Base-by-base conservation (phyloP, 2,888 invertebrate genomes). In the Hofmannophila pseudospretella region DNA sequence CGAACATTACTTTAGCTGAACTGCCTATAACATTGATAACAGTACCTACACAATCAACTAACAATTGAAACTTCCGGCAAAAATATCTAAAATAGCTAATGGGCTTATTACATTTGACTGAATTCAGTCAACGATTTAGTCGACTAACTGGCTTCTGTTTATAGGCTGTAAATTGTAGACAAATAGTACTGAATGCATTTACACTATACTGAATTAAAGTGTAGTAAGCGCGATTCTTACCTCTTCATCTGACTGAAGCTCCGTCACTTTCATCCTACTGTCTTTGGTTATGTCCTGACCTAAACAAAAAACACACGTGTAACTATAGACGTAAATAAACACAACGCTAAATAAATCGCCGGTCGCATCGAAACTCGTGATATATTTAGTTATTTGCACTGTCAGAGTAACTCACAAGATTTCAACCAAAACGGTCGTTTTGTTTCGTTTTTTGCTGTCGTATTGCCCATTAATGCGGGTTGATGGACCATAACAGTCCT, bases 221-320 rank as follows among this genome's bases (percentile, higher is more conserved):
- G n/a, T n/a, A n/a, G n/a, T n/a, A n/a, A n/a, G n/a, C n/a, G n/a
- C n/a, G n/a, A n/a, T n/a, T 11, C 61, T 63, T 51, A 88, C 88
- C 78, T 87, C 88, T 45, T 87, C 86, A 50, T 84, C 86, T 2
- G 81, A 73, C 34, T 73, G 80, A 32, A 85, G 47, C 49, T 87
- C 88, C 28, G 73, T 84, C 43, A 82, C 78, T 71, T 80, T 85
- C 72, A 87, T 79, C 64, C 86, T 79, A 36, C 80, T 86, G 42
- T 88, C 88, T 65, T 79, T 85, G 60, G 73, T 85, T 59, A 82
- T 77, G 57, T 88, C 87, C 66, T 88, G 88, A 69, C 88, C 88
- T 88, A 69, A 40, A 71, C 67, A 76, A 68, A 70, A 42, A 71
- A 66, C 75, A 67, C 47, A 41, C 45, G 52, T 53, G 46, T 51